Evolutionary conservation across 2,113 vertebrate species (phyloP).

Genomic region (Coreoperca whiteheadi): DNA sequence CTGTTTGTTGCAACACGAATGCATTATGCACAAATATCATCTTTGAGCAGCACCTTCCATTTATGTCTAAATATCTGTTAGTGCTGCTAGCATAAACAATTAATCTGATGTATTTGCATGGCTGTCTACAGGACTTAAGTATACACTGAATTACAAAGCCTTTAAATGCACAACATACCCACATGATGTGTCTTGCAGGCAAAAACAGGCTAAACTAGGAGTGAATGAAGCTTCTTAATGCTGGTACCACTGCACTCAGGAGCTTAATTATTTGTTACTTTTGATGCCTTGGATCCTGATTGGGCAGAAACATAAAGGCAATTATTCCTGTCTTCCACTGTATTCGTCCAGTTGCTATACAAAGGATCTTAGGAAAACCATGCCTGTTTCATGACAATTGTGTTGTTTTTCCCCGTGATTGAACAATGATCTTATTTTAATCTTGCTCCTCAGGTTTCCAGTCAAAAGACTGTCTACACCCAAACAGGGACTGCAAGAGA

Average conservation of each 20-base stretch:
- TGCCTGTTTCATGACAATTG: neutral
- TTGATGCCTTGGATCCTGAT: neutral
- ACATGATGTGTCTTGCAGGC: neutral
- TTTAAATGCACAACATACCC: neutral
- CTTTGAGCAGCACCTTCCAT: neutral
- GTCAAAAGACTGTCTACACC: conserved; percentile 82
- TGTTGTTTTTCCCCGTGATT: neutral
- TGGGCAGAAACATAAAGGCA: neutral
- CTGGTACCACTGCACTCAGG: neutral
- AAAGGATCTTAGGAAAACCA: neutral
- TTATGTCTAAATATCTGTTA: neutral
- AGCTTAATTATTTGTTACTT: neutral
- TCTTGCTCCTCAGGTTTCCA: conserved; percentile 85
- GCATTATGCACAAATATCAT: neutral
- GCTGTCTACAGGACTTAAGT: too few relatives aligned
- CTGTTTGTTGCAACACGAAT: neutral
- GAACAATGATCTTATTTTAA: neutral
- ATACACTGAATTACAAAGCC: neutral
- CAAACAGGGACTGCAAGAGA: conserved; percentile 46
- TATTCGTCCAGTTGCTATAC: neutral
- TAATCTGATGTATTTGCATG: neutral
- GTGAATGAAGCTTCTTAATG: neutral
- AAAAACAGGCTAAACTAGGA: neutral
- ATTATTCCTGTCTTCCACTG: neutral
- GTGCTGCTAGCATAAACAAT: neutral